Evolutionary conservation across 2,797 vertebrate species (phyloP), one percentile per base, ranked within the genome.

Genomic region (Gallinago stenura): DNA sequence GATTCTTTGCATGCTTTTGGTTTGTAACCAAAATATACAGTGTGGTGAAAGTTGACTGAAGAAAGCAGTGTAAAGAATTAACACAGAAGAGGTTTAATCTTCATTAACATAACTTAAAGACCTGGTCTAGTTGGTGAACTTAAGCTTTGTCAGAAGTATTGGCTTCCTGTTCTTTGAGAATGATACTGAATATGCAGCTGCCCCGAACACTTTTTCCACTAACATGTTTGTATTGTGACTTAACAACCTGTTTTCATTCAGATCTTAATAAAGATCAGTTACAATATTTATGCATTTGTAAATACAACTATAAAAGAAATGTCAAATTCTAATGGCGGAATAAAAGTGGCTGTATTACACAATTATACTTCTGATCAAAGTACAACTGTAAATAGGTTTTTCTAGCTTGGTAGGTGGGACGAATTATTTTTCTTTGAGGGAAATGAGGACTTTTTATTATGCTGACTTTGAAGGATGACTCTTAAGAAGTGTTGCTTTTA

Each of bases 11-110:
- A 95, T 99, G 99, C 97, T 99, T 99, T 98, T 99, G 99, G 99
- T 99, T 99, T 98, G 99, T 99, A 96, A 99, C 99, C 97, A 99
- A 99, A 98, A 99, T 99, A 98, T 99, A 99, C 99, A 99, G 99
- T 19, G 99, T 99, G 97, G 99, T 99, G 89, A 99, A 99, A 97
- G 99, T 99, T 95, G 99, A 99, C 98, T 99, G 98, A 98, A 96
- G 94, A 95, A 88, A 75, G 37, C 82, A 46, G 6, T 88, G 83
- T 96, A 92, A 96, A 96, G 96, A 90, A 91, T 94, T 96, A 92
- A 96, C 91, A 89, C 80, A 89, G 96, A 97, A 97, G 97, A 98
- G 96, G 91, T 95, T 95, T 95, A 92, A 93, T 93, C 95, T 97
- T 98, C 97, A 87, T 93, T 96, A 96, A 97, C 8, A 0, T 97